Conservation (phyloP, 2,888 invertebrate species). For the Philereme transversata region DNA sequence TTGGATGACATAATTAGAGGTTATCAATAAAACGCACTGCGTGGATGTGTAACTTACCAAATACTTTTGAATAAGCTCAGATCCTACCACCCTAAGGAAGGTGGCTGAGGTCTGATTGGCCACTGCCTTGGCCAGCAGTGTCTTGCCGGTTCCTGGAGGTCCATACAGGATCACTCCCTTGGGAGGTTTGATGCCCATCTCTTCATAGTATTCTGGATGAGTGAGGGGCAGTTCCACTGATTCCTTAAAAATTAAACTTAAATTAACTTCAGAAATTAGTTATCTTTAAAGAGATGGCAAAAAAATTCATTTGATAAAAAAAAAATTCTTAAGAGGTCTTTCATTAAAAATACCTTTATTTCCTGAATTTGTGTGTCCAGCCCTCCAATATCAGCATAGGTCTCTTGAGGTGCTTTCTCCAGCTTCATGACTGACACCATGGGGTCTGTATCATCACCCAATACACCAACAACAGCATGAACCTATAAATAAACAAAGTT, state of each 20-base stretch:
- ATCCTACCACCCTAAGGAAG: slow-evolving; percentile 99
- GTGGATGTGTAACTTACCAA: slow-evolving; percentile 82
- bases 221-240: slow-evolving; percentile 99
- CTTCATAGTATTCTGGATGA: slow-evolving; percentile 99
- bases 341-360: slow-evolving; percentile 64
- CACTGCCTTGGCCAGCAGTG: slow-evolving; percentile 98
- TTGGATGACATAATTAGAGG: too few relatives aligned
- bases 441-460: slow-evolving; percentile 99
- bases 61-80: slow-evolving; percentile 99
- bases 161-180: slow-evolving; percentile 99
- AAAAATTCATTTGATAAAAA: too few relatives aligned
- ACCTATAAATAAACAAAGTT: slow-evolving; percentile 80
- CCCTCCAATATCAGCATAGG: slow-evolving; percentile 99
- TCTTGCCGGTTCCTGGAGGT: slow-evolving; percentile 99
- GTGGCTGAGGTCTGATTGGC: slow-evolving; percentile 99
- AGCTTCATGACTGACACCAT: slow-evolving; percentile 99
- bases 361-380: slow-evolving; percentile 96
- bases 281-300: too few relatives aligned
- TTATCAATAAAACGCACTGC: too few relatives aligned
- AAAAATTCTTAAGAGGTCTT: too few relatives aligned
- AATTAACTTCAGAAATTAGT: too few relatives aligned
- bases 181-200: slow-evolving; percentile 99
- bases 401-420: slow-evolving; percentile 99
- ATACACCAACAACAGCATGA: slow-evolving; percentile 99
- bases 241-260: slow-evolving; percentile 83